Percentiles rank a stretch among this genome's conserved stretches.
Conservation (phyloP, 2,797 vertebrate genomes). For the Fistularia tabacaria region DNA sequence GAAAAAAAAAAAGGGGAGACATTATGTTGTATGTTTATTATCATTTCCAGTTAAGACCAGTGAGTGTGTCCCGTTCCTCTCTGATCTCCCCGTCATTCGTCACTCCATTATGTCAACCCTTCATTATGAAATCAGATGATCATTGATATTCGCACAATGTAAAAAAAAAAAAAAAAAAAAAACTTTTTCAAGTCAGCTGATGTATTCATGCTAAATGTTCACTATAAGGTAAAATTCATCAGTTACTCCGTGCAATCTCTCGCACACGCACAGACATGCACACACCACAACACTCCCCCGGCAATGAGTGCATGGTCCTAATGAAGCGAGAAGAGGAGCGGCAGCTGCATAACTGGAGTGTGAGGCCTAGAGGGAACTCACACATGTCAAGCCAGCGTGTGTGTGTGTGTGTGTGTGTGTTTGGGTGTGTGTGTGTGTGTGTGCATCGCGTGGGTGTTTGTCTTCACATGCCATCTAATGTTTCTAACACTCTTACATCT, state of each 20-base stretch:
- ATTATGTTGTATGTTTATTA: conserved; percentile 40
- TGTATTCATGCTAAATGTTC: conserved; percentile 46
- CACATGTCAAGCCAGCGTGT: conserved; percentile 33
- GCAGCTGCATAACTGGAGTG: conserved; percentile 60
- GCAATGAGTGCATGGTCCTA: conserved; percentile 59
- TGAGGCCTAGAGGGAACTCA: conserved; percentile 53
- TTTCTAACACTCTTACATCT: conserved; percentile 30
- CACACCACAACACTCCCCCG: conserved; percentile 47
- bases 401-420: conserved; percentile 17
- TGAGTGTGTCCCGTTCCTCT: conserved; percentile 45
- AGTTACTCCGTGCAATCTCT: conserved; percentile 29
- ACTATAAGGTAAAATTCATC: conserved; percentile 44
- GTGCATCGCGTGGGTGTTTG: too few species aligned
- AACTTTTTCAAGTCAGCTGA: conserved; percentile 28
- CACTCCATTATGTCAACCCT: conserved; percentile 33
- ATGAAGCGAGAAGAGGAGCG: conserved; percentile 60
- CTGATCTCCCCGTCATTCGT: conserved; percentile 55
- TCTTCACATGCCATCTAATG: conserved; percentile 9
- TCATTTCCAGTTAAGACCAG: conserved; percentile 2
- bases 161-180: conserved; percentile 12
- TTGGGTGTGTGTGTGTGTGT: conserved; percentile 12
- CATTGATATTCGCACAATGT: conserved; percentile 19
- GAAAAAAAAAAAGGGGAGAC: conserved; percentile 43
- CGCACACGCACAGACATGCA: conserved; percentile 1
- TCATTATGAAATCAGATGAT: conserved; percentile 38